These are phyloP conservation scores for Eretmochelys imbricata DNA, from an alignment of 2,113 vertebrate genomes.

Conservation along the genomic window DNA sequence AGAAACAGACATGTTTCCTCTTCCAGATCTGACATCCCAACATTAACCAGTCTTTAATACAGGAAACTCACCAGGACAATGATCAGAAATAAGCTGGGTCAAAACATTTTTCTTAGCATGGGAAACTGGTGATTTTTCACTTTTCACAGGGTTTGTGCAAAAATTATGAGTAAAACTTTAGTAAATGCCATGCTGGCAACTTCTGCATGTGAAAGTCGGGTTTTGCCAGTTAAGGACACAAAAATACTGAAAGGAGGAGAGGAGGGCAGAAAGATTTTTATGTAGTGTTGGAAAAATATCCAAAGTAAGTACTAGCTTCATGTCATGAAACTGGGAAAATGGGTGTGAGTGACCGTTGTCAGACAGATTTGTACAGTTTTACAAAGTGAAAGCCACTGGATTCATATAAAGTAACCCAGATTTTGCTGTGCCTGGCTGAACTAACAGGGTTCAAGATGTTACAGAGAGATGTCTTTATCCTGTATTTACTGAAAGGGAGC, in stretches of 20 bases:
- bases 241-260: neutral
- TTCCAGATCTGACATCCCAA: neutral
- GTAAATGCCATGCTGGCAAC: fast-evolving
- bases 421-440: neutral
- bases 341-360: neutral
- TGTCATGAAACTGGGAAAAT: neutral
- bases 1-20: no score
- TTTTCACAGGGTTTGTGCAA: fast-evolving
- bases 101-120: neutral
- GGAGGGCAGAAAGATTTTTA: neutral
- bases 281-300: fast-evolving
- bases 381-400: neutral
- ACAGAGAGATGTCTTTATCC: neutral
- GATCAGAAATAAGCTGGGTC: fast-evolving
- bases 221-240: neutral
- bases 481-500: neutral
- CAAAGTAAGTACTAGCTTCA: neutral
- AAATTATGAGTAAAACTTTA: fast-evolving
- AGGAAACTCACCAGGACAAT: neutral
- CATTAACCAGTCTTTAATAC: neutral
- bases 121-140: fast-evolving
- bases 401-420: neutral
- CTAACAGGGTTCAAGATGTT: neutral
- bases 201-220: neutral
- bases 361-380: neutral